Evolutionary conservation across 2,888 invertebrate genomes (phyloP), one percentile per base, ranked within the genome.

Genomic region (Adela reaumurella): DNA sequence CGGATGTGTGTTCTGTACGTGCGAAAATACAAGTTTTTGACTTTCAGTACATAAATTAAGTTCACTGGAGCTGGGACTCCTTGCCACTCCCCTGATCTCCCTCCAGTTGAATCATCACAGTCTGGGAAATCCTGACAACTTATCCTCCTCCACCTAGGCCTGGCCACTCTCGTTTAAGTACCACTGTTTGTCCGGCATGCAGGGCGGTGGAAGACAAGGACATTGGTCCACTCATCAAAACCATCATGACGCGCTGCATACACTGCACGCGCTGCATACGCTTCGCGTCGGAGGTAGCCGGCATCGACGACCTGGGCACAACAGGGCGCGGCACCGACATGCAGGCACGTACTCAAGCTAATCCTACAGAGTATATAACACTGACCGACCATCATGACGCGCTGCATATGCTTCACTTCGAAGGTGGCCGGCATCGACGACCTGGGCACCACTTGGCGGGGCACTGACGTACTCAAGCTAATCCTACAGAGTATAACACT

Each of bases 191-290:
- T 24, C 8, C 8, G n/a, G 24, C 24, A 48, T 59, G 49, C 60
- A 92, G 96, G 58, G 98, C 99, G 54, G 97, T 99, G 0, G 98
- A 99, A 70, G 99, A 99, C 71, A 99, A 99, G 70, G 94, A 99
- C 70, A 89, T 99, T 52, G 99, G 99, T 0, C 99, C 99, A 0
- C 77, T 99, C 54, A 90, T 99, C 18, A 99, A 99, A 74, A 99
- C 99, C 0, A 90, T 95, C 18, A 99, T 99, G 99, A 99, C 98
- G 0, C 86, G 99, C 47, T 99, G 99, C 71, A 99, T 99, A 64
- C 99, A 98, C 64, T 99, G 99, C 74, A 99, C 99, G 0, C 84
- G 99, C 3, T 98, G 97, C 68, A 94, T 98, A 59, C 85, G 97
- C 55, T 99, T 99, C 74, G 98, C 97, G 2, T 97, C 97, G 2